Percentiles rank a stretch among this genome's conserved stretches.
Evolutionary conservation across 2,797 vertebrate genomes (phyloP).

Genomic region (Esox masquinongy): DNA sequence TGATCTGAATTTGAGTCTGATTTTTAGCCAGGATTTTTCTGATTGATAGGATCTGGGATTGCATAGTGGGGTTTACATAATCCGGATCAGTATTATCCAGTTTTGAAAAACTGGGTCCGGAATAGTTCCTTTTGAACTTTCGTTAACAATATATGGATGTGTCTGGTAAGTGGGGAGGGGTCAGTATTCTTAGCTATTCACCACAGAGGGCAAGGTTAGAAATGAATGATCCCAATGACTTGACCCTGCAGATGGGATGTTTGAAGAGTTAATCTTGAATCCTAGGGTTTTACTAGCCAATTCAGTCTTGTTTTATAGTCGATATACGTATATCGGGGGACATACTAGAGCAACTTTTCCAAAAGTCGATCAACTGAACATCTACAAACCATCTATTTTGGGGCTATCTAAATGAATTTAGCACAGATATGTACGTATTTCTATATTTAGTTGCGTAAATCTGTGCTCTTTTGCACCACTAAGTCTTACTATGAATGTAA

Average conservation of each 20-base stretch:
- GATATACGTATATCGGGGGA: too few species aligned
- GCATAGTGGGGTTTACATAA: too few species aligned
- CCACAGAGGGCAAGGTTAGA: constrained; percentile 10
- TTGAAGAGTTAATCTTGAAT: background rate
- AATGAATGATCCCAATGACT: background rate
- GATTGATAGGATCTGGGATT: too few species aligned
- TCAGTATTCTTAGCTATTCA: background rate
- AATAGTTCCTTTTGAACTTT: constrained; percentile 7
- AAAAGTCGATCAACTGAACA: background rate
- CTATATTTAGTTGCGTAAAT: background rate
- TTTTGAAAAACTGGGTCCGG: too few species aligned
- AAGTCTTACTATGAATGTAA: background rate
- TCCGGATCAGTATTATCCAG: too few species aligned
- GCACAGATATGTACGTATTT: background rate
- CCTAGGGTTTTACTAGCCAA: too few species aligned
- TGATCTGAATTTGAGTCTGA: too few species aligned
- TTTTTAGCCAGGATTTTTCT: too few species aligned
- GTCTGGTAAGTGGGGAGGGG: background rate
- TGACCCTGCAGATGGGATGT: background rate
- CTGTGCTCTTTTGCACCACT: background rate
- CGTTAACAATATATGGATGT: background rate
- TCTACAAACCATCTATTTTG: background rate
- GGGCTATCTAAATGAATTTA: background rate
- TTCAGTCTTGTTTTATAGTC: too few species aligned
- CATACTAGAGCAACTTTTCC: too few species aligned